Evolutionary conservation across 2,113 vertebrate species (phyloP), one percentile per base, ranked within the genome.

Genomic region (Rhea americana): DNA sequence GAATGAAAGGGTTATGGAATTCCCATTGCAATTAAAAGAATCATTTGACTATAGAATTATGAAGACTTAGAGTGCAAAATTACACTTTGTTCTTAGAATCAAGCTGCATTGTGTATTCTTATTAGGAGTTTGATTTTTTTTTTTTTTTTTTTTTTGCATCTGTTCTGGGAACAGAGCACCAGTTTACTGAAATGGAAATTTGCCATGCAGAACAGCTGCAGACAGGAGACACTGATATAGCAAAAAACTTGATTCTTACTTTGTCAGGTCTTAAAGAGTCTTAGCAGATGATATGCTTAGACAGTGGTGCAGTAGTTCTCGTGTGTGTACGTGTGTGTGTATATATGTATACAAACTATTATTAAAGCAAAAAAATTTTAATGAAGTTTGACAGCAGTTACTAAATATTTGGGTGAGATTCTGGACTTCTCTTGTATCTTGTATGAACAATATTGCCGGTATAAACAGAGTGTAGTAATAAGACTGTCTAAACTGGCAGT

Each of bases 201-300:
- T 73, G 80, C 91, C 37, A 53, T 66, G 76, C 91, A 80, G 71
- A 96, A 73, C 91, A 95, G 95, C 90, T 96, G 87, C 85, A 66
- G 51, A 47, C 22, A 51, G 65, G 87, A 87, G 80, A 84, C 76
- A 65, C 91, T 83, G 82, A 90, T 79, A 32, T 78, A 81, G 66
- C 45, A 80, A 48, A 92, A 91, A 91, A 48, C 35, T 78, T 87
- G 22, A 0, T 0, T n/a, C 48, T 43, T 45, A 9, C n/a, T 82
- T 77, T 55, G 43, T 83, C 10, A 51, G 47, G 16, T 90, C 65
- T 67, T 67, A n/a, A 83, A 71, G 48, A 30, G 16, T 12, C 1
- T 50, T 51, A 62, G 26, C 18, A 28, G 61, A 50, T 35, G 1
- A 22, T 55, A 16, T 5, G 35, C 10, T 48, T 39, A 66, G 39